Evolutionary conservation across 2,888 invertebrate genomes (phyloP), one percentile per base, ranked within the genome.

Genomic region (Drosophila rubida): DNA sequence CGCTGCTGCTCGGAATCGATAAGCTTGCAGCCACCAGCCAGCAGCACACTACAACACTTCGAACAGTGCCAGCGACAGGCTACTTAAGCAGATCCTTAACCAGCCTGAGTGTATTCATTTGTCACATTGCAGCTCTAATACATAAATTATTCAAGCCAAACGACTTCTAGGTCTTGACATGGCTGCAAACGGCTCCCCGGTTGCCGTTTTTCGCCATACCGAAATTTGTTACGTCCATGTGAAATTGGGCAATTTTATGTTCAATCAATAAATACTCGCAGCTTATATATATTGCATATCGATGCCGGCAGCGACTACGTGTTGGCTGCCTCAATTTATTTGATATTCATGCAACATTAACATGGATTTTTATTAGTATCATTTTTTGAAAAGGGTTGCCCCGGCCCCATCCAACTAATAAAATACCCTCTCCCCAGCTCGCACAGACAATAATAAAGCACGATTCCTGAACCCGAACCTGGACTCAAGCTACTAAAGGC

Each of bases 301-400:
- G 42, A 53, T 6, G 22, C 32, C 48, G 13, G 48, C 32, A n/a
- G 32, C n/a, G 25, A 30, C 59, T 74, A 80, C 82, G 87, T 83
- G 84, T 83, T 86, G 68, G 80, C 83, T 76, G 80, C 62, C 87
- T 70, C 87, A 84, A 84, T 84, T 86, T 84, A 84, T 84, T 84
- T 83, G 78, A 76, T 88, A 84, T 88, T 84, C 84, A 84, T 88
- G 84, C 84, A 84, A 84, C 86, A 84, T 88, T 84, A 84, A 84
- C 88, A 88, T 88, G 84, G 88, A 84, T 84, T 84, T 83, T 84
- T 84, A 84, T 88, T 84, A 88, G 84, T 76, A 80, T 86, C 87
- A 86, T 86, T 86, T 88, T 88, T 88, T 84, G 83, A 84, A 86
- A 84, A 84, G 84, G 84, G 88, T 88, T 82, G 51, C 67, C 45